phyloP scores from a whole-genome alignment of 1,140 invertebrate genomes.

The Cyclina sinensis region DNA sequence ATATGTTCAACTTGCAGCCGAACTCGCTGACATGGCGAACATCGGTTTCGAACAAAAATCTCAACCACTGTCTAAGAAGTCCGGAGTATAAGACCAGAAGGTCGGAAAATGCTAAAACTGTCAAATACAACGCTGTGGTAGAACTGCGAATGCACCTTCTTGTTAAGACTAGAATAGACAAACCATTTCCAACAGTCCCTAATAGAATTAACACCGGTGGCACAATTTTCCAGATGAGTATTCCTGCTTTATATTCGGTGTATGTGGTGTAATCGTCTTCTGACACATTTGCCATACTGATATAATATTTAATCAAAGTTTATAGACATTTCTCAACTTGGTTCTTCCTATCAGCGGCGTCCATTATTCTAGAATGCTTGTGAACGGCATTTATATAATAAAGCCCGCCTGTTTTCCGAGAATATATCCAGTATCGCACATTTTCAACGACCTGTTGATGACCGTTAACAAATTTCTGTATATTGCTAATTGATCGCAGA shows the following conservation, averaged over 20 bases:
- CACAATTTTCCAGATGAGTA: conserved; percentile 58
- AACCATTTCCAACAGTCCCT: conserved; percentile 73
- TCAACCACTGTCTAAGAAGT: conserved; percentile 74
- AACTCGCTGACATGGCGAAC: conserved; percentile 53
- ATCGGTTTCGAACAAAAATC: conserved; percentile 66
- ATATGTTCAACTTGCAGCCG: conserved; percentile 74
- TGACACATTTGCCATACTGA: background rate
- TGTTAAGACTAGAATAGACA: conserved; percentile 72
- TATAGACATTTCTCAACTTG: no score
- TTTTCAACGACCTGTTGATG: no score
- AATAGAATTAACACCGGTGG: conserved; percentile 70
- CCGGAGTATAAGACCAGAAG: conserved; percentile 74
- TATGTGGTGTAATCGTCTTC: conserved; percentile 10
- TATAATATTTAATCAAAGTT: no score
- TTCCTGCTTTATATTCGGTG: conserved; percentile 20
- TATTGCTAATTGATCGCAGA: no score
- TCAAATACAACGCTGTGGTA: conserved; percentile 69
- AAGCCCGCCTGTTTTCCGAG: no score
- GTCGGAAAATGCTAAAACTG: conserved; percentile 71
- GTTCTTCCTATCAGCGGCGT: no score
- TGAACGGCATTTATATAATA: no score
- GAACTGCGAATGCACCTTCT: conserved; percentile 52
- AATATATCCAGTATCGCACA: no score
- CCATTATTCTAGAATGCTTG: no score
- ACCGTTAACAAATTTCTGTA: no score